Base-by-base conservation (phyloP, 2,888 invertebrate species). In the Ophioninae sp. region DNA sequence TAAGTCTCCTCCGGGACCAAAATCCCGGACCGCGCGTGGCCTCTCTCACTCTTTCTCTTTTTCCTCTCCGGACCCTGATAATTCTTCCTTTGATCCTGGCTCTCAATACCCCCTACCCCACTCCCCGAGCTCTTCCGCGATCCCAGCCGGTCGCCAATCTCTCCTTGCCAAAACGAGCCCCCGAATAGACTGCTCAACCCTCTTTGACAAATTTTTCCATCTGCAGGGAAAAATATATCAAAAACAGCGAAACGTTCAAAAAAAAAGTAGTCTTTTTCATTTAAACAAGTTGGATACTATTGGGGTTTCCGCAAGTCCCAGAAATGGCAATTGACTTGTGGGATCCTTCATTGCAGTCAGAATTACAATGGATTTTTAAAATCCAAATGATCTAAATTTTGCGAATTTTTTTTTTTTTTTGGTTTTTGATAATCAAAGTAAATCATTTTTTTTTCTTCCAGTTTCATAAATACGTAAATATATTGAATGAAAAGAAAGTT, bases 21-120 rank as follows among this genome's bases (percentile, higher is more conserved):
- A 93, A 93, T 93, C 93, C 92, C 92, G 92, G 91, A 90, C 91
- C 89, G 87, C 89, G 91, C 88, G 81, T 20, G 80, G n/a, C 21
- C 57, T 72, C 72, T 79, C 79, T 76, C 50, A 17, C 50, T 50
- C 50, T 50, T 17, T 50, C 50, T 50, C 50, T 17, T 50, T 50
- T 50, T 50, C 57, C 87, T 86, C 86, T 90, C 86, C 89, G 90
- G 91, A 91, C 92, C 92, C 91, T 92, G 93, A 93, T 93, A 93
- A 93, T 93, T 93, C 93, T 93, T 93, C 91, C 93, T 92, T 93
- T 93, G 93, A 93, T 93, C 93, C 93, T 89, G 87, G 56, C 89
- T 91, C 91, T 91, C 91, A 37, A 89, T 89, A 91, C 90, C 90
- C 86, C n/a, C n/a, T n/a, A n/a, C n/a, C n/a, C 87, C 87, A 85